phyloP scores from a whole-genome alignment of 2,888 invertebrate species.

The Trichopoda pennipes region DNA sequence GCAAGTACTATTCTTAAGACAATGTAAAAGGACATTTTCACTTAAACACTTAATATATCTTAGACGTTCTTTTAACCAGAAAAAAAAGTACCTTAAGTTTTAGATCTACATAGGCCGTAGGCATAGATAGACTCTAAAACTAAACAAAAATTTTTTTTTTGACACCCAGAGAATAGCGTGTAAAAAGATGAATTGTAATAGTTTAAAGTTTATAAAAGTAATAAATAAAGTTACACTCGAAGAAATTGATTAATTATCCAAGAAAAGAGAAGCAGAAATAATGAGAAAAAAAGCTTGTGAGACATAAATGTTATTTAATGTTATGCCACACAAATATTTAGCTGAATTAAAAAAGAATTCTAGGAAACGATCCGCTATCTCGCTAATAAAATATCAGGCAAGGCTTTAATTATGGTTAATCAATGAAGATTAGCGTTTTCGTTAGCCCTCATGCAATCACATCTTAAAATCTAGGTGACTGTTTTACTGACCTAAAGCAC shows the following conservation, averaged over 20 bases:
- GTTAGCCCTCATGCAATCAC: no score
- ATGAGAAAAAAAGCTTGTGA: no score
- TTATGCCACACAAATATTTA: no score
- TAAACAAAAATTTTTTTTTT: constrained; percentile 43
- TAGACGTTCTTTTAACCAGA: neutral
- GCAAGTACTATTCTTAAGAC: constrained; percentile 3
- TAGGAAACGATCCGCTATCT: no score
- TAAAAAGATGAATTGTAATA: constrained; percentile 70
- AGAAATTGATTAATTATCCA: neutral
- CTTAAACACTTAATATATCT: neutral
- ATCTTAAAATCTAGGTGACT: no score
- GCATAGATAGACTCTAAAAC: constrained; percentile 74
- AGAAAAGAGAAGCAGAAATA: no score
- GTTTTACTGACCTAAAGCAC: no score
- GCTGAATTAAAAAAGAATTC: no score
- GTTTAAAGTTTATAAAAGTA: constrained; percentile 76
- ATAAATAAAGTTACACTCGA: constrained; percentile 73
- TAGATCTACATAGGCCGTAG: constrained; percentile 65
- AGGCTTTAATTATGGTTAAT: no score
- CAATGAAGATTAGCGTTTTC: no score
- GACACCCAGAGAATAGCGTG: constrained; percentile 31
- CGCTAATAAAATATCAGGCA: no score
- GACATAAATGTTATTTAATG: no score
- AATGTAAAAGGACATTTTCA: neutral
- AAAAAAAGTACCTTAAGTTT: constrained; percentile 5